Percentiles rank a stretch among this genome's conserved stretches.
phyloP scores from a whole-genome alignment of 2,888 invertebrate species.

The Brachylomia viminalis region DNA sequence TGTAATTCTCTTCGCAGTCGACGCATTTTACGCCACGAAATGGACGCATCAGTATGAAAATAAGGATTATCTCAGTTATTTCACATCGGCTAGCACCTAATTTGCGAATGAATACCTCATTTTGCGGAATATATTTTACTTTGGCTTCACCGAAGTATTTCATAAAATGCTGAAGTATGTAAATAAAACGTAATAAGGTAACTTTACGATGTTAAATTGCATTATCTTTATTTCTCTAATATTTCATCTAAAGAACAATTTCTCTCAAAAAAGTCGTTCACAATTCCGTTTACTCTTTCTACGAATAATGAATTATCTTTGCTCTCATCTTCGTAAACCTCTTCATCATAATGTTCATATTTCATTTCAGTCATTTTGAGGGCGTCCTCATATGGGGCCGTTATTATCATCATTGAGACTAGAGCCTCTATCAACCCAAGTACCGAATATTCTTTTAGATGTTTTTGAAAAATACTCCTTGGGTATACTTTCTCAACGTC shows the following conservation, averaged over 20 bases:
- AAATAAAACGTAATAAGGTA: conserved; percentile 5
- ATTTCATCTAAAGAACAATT: conserved; percentile 76
- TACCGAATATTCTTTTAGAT: conserved; percentile 80
- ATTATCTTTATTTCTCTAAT: conserved; percentile 67
- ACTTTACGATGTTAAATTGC: background rate
- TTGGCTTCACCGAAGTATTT: background rate
- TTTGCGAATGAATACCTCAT: conserved; percentile 37
- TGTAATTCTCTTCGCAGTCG: conserved; percentile 32
- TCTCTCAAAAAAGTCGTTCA: conserved; percentile 79
- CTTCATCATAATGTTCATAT: conserved; percentile 73
- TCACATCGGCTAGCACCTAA: conserved; percentile 36
- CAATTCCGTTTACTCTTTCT: conserved; percentile 81
- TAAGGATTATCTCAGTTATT: conserved; percentile 49
- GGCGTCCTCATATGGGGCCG: conserved; percentile 80
- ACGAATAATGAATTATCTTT: conserved; percentile 73
- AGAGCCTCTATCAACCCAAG: conserved; percentile 83
- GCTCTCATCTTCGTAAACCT: conserved; percentile 68
- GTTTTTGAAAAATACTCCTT: conserved; percentile 74
- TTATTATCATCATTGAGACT: conserved; percentile 85
- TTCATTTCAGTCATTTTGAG: conserved; percentile 81
- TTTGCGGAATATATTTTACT: conserved; percentile 19
- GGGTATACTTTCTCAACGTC: conserved; percentile 78
- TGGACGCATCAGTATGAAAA: conserved; percentile 52
- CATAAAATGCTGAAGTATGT: background rate
- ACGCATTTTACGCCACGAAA: conserved; percentile 35